Evolutionary conservation across 2,113 vertebrate genomes (phyloP), one percentile per base, ranked within the genome.

Genomic region (Peromyscus leucopus): DNA sequence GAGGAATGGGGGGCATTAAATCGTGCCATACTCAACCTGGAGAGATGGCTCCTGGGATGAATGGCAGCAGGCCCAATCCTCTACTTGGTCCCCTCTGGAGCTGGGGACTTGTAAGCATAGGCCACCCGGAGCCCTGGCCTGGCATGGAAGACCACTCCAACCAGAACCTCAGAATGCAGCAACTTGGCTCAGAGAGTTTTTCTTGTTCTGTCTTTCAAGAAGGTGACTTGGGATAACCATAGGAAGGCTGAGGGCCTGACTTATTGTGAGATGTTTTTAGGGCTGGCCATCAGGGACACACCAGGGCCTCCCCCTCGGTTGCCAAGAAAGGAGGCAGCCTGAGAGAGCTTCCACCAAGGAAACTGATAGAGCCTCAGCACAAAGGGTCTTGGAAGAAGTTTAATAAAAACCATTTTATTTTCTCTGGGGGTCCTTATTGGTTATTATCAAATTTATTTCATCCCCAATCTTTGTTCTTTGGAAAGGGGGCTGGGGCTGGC

Each of bases 1-100:
- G 99, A 99, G 98, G 99, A 99, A 99, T 99, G 99, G 99, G 99
- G 84, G 99, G 99, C 99, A 99, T 99, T 99, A 99, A 99, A 99
- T 99, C 98, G 99, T 99, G 98, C 98, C 98, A 98, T 99, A 99
- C 98, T 99, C 99, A 99, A 99, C 99, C 99, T 99, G 98, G 99
- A 99, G 99, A 99, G 99, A 99, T 99, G 99, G 99, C 99, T 99
- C 99, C 98, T 97, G 99, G 99, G 99, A 99, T 99, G 99, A 99
- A 99, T 98, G 99, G 99, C 99, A 99, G 99, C 97, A 97, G 98
- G 98, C 98, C 98, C 98, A 98, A 98, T 98, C 92, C 97, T 97
- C 98, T 98, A 98, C 99, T 99, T 98, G 98, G 98, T 76, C 0
- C 55, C 65, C 71, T 83, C 84, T 12, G 76, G 95, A 89, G 46